Evolutionary conservation across 2,113 vertebrate species (phyloP).

Genomic region (Globicephala melas): DNA sequence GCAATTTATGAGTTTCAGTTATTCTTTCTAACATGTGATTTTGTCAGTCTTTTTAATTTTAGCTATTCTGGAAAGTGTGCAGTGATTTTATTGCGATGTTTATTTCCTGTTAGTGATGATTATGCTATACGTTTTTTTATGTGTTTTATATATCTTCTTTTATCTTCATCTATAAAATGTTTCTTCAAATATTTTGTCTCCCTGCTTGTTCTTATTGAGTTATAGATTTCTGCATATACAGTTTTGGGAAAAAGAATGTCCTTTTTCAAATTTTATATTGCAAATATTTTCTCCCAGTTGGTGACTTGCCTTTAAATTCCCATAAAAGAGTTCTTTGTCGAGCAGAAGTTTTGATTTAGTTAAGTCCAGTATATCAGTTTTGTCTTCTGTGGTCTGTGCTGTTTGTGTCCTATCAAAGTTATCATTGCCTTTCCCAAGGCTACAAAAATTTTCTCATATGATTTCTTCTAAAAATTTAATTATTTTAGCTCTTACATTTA

Average conservation of each 20-base stretch:
- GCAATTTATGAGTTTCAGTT: conserved; percentile 14
- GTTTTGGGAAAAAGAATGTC: background rate
- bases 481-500: background rate
- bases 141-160: conserved; percentile 30
- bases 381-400: background rate
- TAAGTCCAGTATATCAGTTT: background rate
- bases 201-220: conserved; percentile 5
- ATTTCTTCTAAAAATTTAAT: background rate
- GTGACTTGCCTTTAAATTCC: conserved; percentile 5
- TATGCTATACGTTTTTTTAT: conserved; percentile 5
- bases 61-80: background rate
- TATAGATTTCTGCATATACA: background rate
- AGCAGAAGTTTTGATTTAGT: conserved; percentile 19
- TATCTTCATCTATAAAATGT: conserved; percentile 23
- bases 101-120: conserved; percentile 34
- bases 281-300: conserved; percentile 9
- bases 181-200: conserved; percentile 19
- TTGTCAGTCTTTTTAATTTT: background rate
- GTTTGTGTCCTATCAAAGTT: background rate
- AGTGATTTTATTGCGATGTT: background rate
- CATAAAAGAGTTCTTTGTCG: background rate
- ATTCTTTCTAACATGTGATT: background rate
- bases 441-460: background rate
- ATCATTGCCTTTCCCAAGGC: background rate
- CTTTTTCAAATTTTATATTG: conserved; percentile 52